Conservation (phyloP, 2,113 vertebrate species). For the Charadrius vociferus region DNA sequence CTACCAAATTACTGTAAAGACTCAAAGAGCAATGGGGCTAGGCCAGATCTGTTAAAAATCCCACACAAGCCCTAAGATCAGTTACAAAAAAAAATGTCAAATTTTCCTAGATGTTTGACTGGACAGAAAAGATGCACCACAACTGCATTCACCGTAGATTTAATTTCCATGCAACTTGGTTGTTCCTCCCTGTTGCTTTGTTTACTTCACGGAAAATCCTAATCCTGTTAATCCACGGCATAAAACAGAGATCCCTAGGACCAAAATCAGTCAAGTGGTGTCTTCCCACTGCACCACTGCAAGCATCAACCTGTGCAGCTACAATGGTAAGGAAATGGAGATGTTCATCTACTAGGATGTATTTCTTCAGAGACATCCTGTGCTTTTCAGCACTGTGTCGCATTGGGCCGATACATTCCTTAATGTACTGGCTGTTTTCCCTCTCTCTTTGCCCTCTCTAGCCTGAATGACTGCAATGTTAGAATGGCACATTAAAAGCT, state of each 20-base stretch:
- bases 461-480: not conserved
- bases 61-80: not conserved
- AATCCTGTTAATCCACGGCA: not conserved
- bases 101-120: not conserved
- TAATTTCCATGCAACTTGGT: fast-evolving
- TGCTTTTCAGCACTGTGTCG: not conserved
- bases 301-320: not conserved
- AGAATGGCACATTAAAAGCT: not conserved
- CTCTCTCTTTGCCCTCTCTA: not conserved
- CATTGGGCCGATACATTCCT: not conserved
- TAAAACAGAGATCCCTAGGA: not conserved
- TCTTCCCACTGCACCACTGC: not conserved
- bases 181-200: not conserved
- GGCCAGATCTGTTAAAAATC: not conserved
- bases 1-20: not conserved
- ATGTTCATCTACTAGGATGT: not conserved
- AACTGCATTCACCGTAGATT: not conserved
- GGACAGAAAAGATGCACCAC: not conserved
- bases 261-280: not conserved
- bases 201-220: not conserved
- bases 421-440: not conserved
- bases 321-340: not conserved
- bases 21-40: not conserved
- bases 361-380: not conserved
- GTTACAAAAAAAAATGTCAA: not conserved